Evolutionary conservation across 1,140 invertebrate species (phyloP).

Genomic region (Chymomyza costata): DNA sequence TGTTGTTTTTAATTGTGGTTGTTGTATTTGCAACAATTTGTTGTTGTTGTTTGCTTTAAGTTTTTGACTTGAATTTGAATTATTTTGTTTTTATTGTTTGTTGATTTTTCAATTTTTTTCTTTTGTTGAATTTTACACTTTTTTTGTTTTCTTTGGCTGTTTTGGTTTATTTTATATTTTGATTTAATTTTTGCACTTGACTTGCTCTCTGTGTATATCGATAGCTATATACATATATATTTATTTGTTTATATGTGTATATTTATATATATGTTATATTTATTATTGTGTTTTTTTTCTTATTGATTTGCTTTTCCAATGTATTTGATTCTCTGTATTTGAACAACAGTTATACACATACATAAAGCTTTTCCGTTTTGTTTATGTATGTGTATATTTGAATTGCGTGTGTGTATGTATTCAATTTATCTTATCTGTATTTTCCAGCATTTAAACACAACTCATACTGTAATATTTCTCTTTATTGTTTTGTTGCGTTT

Average conservation of each 20-base stretch:
- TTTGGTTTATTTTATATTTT: slow-evolving; percentile 5
- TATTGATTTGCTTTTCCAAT: slow-evolving; percentile 40
- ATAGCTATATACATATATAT: no score
- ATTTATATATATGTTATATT: slow-evolving; percentile 1
- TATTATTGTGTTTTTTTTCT: slow-evolving; percentile 19
- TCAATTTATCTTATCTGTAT: slow-evolving; percentile 64
- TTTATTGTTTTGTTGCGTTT: slow-evolving; percentile 20
- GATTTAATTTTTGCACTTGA: slow-evolving; percentile 35
- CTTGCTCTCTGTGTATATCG: slow-evolving; percentile 33
- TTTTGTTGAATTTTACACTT: slow-evolving; percentile 13
- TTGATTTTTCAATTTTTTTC: slow-evolving; percentile 9
- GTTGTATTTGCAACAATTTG: slow-evolving; percentile 22
- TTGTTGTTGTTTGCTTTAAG: slow-evolving; percentile 24
- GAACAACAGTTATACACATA: no score
- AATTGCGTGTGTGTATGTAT: slow-evolving; percentile 31
- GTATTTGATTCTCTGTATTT: slow-evolving; percentile 33
- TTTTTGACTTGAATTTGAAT: slow-evolving; percentile 12
- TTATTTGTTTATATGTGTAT: slow-evolving; percentile 18
- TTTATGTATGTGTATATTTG: slow-evolving; percentile 10
- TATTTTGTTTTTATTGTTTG: slow-evolving; percentile 15
- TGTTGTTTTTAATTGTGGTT: slow-evolving; percentile 8
- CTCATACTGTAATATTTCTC: slow-evolving; percentile 23
- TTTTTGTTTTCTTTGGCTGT: slow-evolving; percentile 20
- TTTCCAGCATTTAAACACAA: slow-evolving; percentile 69
- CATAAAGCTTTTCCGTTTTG: slow-evolving; percentile 6